These are phyloP conservation scores for Lutraria lutraria DNA, from an alignment of 2,888 invertebrate species.

Conservation along the genomic window DNA sequence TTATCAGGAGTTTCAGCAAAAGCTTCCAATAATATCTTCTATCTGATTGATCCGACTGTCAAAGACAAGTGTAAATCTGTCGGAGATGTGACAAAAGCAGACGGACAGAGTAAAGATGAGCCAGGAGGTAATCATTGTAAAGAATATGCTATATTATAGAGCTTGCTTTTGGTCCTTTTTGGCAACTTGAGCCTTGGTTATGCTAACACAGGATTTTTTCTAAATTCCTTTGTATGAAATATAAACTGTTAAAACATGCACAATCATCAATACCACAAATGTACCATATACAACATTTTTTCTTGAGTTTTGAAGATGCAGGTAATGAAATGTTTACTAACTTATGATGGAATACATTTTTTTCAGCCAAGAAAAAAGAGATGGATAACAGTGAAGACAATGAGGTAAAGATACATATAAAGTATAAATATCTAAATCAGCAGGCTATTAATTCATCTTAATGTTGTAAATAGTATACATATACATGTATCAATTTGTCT, in stretches of 20 bases:
- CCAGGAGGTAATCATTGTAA: not conserved
- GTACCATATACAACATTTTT: no score
- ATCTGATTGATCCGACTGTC: conserved; percentile 79
- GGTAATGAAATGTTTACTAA: no score
- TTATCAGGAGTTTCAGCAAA: conserved; percentile 59
- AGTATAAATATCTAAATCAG: not conserved
- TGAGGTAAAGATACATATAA: not conserved
- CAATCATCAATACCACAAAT: no score
- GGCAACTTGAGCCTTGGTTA: no score
- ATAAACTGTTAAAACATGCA: no score
- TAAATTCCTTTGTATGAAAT: no score
- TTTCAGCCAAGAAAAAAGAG: conserved; percentile 17
- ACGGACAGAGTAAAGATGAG: conserved; percentile 9
- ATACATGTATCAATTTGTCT: no score
- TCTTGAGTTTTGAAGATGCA: no score
- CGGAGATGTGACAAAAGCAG: conserved; percentile 49
- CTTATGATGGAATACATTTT: no score
- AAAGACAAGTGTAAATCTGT: conserved; percentile 70
- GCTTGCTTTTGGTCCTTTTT: not conserved
- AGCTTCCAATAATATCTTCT: conserved; percentile 75
- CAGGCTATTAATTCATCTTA: no score
- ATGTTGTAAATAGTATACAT: no score
- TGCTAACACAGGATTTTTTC: not conserved
- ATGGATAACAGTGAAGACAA: not conserved
- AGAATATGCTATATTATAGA: not conserved